Evolutionary conservation across 2,888 invertebrate species (phyloP).

Genomic region (Phyllotreta striolata): DNA sequence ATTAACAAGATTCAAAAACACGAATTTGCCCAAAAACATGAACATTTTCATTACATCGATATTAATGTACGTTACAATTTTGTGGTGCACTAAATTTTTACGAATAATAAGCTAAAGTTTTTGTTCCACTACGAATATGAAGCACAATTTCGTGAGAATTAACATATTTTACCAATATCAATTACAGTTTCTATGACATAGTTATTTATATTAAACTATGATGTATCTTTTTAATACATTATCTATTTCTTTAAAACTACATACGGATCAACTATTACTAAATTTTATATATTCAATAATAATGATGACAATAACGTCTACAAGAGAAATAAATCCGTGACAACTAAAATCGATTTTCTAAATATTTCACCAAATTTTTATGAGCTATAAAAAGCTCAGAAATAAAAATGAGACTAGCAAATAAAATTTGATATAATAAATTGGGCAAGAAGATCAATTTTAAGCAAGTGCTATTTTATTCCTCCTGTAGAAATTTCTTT

Average conservation of each 20-base stretch:
- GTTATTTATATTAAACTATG: slow-evolving; percentile 55
- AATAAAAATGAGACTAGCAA: too few relatives aligned
- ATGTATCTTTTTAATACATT: slow-evolving; percentile 59
- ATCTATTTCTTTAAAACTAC: slow-evolving; percentile 59
- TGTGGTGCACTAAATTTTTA: background rate
- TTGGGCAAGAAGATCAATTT: background rate
- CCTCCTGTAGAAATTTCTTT: slow-evolving; percentile 48
- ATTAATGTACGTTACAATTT: background rate
- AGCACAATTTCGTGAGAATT: slow-evolving; percentile 25
- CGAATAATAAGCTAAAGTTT: too few relatives aligned
- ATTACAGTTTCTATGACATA: slow-evolving; percentile 52
- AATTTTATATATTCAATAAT: slow-evolving; percentile 60
- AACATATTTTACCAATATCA: slow-evolving; percentile 51
- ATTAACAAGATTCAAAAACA: too few relatives aligned
- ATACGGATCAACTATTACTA: slow-evolving; percentile 61
- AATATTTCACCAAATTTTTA: slow-evolving; percentile 5
- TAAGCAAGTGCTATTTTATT: slow-evolving; percentile 21
- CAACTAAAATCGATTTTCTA: slow-evolving; percentile 12
- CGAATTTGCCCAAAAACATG: too few relatives aligned
- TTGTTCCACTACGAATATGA: too few relatives aligned
- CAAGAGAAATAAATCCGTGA: slow-evolving; percentile 25
- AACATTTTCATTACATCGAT: background rate
- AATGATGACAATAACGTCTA: slow-evolving; percentile 56
- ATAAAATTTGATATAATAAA: too few relatives aligned
- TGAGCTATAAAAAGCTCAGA: too few relatives aligned